Conservation (phyloP, 2,888 invertebrate species). For the Rapana venosa region DNA sequence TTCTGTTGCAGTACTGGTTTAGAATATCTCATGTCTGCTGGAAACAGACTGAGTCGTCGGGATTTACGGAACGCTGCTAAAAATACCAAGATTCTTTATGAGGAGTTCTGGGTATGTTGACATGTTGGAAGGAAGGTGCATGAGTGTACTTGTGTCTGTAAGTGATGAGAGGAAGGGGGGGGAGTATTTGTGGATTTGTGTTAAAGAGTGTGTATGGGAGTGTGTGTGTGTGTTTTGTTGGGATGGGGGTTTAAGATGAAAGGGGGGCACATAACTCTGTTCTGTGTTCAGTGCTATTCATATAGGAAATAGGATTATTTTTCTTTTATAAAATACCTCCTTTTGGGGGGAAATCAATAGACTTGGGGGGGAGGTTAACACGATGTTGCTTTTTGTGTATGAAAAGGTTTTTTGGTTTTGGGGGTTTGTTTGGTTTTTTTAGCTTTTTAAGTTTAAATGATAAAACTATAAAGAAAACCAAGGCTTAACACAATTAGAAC, state of each 20-base stretch:
- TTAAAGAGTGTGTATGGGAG: neutral
- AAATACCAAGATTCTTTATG: slow-evolving; percentile 83
- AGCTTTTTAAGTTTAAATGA: no score
- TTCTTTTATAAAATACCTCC: no score
- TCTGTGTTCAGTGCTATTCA: no score
- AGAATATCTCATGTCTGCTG: slow-evolving; percentile 82
- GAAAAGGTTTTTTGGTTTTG: no score
- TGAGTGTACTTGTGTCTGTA: neutral
- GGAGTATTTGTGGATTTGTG: neutral
- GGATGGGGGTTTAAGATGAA: neutral
- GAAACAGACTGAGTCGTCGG: slow-evolving; percentile 81
- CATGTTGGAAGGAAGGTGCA: neutral
- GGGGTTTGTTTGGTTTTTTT: no score
- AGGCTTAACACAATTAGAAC: no score
- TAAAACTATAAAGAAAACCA: no score
- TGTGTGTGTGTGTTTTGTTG: neutral
- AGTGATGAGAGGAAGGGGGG: neutral
- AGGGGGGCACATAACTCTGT: no score
- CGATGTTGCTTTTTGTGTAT: no score
- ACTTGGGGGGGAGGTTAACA: no score
- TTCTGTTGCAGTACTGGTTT: slow-evolving; percentile 79
- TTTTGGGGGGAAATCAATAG: no score
- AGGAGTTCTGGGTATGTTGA: slow-evolving; percentile 88
- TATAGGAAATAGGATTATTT: no score
- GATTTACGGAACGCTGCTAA: slow-evolving; percentile 80